Evolutionary conservation across 2,888 invertebrate species (phyloP), one percentile per base, ranked within the genome.

Genomic region (Halictus ligatus): DNA sequence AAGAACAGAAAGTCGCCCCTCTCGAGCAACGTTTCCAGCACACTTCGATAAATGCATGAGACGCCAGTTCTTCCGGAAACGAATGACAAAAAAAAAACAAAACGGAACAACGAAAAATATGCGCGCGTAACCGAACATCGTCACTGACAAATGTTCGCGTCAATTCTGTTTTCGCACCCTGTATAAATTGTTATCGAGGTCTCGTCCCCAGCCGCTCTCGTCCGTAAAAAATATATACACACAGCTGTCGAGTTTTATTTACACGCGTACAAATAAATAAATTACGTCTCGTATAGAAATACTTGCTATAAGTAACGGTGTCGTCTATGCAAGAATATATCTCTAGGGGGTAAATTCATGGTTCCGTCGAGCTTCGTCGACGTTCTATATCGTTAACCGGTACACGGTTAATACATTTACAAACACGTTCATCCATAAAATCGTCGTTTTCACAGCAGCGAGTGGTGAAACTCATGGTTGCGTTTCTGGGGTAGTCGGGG

Each of bases 261-360:
- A 84, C 79, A 85, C 60, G 78, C 64, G 71, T 69, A 75, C 35
- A 43, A 84, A 83, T 83, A 83, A 76, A 73, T 85, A 76, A 79
- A 76, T 79, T 43, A 21, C 21, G n/a, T 78, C 25, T 78, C 25
- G 15, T 50, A 40, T 54, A 54, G n/a, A 77, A 74, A 69, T 54
- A 69, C 25, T 8, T 40, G 18, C 64, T 60, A 72, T 54, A 54
- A 71, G 58, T 50, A 74, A 74, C 46, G 71, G 46, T 35, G 35
- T 79, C 18, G 29, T 78, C 50, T 80, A 50, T 75, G 60, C 83
- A 58, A 73, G 58, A 69, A 29, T 67, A 29, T 54, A 77, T n/a
- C 40, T 74, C 76, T 48, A 54, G 46, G 25, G 35, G 48, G 40
- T 0, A 43, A 80, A 25, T 46, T 58, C 43, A n/a, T 15, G 58